phyloP scores from a whole-genome alignment of 2,113 vertebrate genomes.

The Oncorhynchus kisutch region DNA sequence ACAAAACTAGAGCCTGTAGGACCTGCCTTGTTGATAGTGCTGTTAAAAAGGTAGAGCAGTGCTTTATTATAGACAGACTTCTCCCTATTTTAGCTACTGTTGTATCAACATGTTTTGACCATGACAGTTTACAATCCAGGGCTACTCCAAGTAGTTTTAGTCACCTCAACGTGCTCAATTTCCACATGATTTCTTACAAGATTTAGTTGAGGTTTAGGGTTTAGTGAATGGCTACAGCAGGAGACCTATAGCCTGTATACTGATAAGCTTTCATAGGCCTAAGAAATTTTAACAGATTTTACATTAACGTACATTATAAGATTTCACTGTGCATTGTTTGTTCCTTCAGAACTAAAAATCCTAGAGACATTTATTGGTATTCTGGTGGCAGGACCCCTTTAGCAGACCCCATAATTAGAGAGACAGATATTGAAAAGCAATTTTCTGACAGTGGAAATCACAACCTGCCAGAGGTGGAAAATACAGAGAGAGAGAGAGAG shows the following conservation, averaged over 20 bases:
- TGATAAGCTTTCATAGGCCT: neutral
- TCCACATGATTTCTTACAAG: too few relatives aligned
- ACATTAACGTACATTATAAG: neutral
- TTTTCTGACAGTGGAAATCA: conserved; percentile 79
- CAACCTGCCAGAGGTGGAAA: conserved; percentile 79
- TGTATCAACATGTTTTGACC: too few relatives aligned
- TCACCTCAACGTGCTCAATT: too few relatives aligned
- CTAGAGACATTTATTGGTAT: conserved; percentile 72
- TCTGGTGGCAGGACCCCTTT: conserved; percentile 74
- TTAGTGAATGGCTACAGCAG: neutral
- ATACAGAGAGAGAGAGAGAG: conserved; percentile 60
- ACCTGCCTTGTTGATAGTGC: too few relatives aligned
- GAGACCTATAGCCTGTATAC: neutral
- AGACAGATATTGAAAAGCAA: conserved; percentile 78
- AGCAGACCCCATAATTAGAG: conserved; percentile 77
- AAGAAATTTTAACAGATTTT: neutral
- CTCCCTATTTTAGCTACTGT: too few relatives aligned
- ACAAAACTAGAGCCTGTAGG: too few relatives aligned
- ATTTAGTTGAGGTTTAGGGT: too few relatives aligned
- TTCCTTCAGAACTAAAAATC: conserved; percentile 45
- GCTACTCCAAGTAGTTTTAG: too few relatives aligned
- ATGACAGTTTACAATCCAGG: too few relatives aligned
- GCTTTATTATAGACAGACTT: too few relatives aligned
- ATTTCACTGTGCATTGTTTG: conserved; percentile 32
- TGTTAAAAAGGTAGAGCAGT: too few relatives aligned